Evolutionary conservation across 2,888 invertebrate species (phyloP).

Genomic region (Orthosia gracilis): DNA sequence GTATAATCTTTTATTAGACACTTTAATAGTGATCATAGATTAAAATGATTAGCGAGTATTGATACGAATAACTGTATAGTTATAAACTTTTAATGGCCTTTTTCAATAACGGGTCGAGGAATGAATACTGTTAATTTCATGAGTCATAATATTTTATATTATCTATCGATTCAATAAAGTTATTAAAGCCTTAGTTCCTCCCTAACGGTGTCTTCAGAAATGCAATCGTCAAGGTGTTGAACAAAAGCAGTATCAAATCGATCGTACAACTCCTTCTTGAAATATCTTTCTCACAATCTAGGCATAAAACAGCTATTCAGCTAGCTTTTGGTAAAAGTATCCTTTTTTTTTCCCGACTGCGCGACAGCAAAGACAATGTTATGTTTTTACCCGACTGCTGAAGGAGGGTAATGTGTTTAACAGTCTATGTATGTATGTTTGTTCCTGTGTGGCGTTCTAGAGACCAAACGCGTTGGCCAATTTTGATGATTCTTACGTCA

Average conservation of each 20-base stretch:
- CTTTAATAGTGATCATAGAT: constrained; percentile 14
- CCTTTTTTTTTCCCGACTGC: background rate
- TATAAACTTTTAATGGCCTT: constrained; percentile 12
- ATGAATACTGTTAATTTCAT: background rate
- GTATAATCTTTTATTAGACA: constrained; percentile 19
- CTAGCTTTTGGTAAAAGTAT: too few species aligned
- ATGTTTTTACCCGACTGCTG: too few species aligned
- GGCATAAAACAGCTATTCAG: background rate
- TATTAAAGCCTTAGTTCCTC: background rate
- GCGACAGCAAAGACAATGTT: too few species aligned
- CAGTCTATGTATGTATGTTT: too few species aligned
- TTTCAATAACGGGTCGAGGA: background rate
- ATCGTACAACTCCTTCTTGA: background rate
- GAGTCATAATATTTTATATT: background rate
- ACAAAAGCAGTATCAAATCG: too few species aligned
- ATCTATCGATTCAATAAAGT: background rate
- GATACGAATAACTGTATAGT: background rate
- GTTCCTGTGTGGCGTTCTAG: too few species aligned
- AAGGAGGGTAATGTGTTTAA: too few species aligned
- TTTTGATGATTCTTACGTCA: too few species aligned
- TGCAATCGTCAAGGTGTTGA: background rate
- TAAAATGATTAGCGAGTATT: constrained; percentile 8
- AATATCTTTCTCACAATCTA: background rate
- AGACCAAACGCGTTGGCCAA: too few species aligned
- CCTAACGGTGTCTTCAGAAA: background rate